phyloP scores from a whole-genome alignment of 2,113 vertebrate genomes.

The Xiphorhynchus elegans region DNA sequence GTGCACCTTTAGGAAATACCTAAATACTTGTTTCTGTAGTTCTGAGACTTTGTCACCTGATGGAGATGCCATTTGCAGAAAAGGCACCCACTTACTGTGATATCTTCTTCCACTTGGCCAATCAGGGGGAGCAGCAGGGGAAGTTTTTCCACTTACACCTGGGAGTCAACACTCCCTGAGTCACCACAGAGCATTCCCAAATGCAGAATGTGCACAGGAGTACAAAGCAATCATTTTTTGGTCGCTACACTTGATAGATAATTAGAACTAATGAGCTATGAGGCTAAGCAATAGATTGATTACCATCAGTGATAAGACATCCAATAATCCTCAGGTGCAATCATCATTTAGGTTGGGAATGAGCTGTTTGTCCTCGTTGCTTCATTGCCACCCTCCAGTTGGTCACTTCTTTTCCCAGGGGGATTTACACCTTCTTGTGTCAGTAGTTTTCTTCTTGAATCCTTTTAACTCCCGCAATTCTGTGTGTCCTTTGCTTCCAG shows the following conservation, averaged over 20 bases:
- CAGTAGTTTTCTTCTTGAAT: background rate
- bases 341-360: background rate
- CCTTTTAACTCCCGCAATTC: background rate
- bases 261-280: background rate
- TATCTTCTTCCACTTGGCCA: background rate
- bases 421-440: background rate
- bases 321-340: background rate
- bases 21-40: background rate
- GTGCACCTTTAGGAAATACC: background rate
- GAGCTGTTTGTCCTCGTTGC: background rate
- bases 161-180: background rate
- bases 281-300: background rate
- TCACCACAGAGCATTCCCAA: background rate
- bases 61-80: background rate
- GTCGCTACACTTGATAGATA: background rate
- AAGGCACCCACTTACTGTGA: fast-evolving
- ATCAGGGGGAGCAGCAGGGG: background rate
- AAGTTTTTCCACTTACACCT: background rate
- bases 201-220: background rate
- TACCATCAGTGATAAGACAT: background rate
- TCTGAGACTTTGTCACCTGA: background rate
- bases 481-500: background rate
- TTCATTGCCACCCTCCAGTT: background rate
- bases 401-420: fast-evolving
- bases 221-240: background rate